Conservation (phyloP, 2,797 vertebrate genomes). For the Nothura maculosa region DNA sequence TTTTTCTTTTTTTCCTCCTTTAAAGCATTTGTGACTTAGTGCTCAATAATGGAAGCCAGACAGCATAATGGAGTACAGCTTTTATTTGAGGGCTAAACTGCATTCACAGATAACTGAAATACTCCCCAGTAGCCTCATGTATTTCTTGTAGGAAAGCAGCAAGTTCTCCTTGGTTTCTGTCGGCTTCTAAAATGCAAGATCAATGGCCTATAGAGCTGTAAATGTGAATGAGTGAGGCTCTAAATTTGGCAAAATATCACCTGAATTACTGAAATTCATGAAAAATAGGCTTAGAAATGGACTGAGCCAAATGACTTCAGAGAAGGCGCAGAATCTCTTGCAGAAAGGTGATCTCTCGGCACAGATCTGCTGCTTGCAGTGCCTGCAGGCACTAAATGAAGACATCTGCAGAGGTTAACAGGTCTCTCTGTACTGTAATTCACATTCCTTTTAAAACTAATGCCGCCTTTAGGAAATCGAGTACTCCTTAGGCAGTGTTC, state of each 20-base stretch:
- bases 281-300: conserved; percentile 52
- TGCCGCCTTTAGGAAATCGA: neutral
- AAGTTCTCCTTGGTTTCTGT: neutral
- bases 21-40: neutral
- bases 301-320: conserved; percentile 46
- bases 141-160: neutral
- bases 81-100: neutral
- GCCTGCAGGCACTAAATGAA: conserved; percentile 46
- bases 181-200: neutral
- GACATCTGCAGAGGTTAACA: conserved; percentile 35
- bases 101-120: neutral
- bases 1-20: too few species aligned
- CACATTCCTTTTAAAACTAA: conserved; percentile 28
- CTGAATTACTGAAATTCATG: conserved; percentile 58
- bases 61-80: neutral
- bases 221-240: neutral
- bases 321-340: conserved; percentile 25
- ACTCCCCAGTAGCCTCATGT: too few species aligned
- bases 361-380: conserved; percentile 47
- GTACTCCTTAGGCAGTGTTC: neutral
- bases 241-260: conserved; percentile 10
- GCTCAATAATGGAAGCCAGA: neutral
- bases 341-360: conserved; percentile 38
- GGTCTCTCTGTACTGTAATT: neutral
- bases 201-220: neutral